Base-by-base conservation (phyloP, 2,888 invertebrate species). In the Diloba caeruleocephala region DNA sequence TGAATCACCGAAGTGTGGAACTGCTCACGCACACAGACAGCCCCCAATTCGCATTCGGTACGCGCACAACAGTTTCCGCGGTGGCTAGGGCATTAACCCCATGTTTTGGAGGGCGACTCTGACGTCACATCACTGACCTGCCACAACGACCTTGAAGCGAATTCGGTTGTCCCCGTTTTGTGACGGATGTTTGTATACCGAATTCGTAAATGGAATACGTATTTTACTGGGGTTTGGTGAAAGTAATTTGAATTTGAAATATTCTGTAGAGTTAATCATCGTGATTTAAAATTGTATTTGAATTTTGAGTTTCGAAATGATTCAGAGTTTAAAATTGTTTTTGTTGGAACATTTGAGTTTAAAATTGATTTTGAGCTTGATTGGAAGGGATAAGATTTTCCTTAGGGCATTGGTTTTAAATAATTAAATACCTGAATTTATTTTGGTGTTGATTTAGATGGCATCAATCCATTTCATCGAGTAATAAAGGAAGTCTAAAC, bases 41-140 rank as follows among this genome's bases (percentile, higher is more conserved):
- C 79, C 82, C 90, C 90, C 90, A 92, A 92, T 92, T 92, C 87
- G 87, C 88, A 93, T 92, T 92, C 92, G 84, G 86, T 84, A 80
- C 90, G 91, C 91, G 90, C 84, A 83, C 87, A 89, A 74, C 90
- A 89, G 90, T 92, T 91, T 90, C 92, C 90, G 90, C 85, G 81
- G 87, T 88, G 88, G 88, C 87, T 85, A 85, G 92, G 88, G 82
- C 90, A 79, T 75, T 76, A 84, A 90, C 88, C 92, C 85, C 78
- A 45, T 71, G 86, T 86, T 92, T 93, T 91, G 90, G 91, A 89
- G 92, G 92, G 90, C 90, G 89, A 81, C 80, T 71, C 71, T 92
- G 91, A 93, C 92, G 92, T 92, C 92, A 92, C 86, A 73, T 59
- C 76, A 76, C 87, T 85, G 89, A 89, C 92, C 92, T 92, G 86